These are phyloP conservation scores for Hemiprocne comata DNA, from an alignment of 2,113 vertebrate genomes.

Conservation along the genomic window DNA sequence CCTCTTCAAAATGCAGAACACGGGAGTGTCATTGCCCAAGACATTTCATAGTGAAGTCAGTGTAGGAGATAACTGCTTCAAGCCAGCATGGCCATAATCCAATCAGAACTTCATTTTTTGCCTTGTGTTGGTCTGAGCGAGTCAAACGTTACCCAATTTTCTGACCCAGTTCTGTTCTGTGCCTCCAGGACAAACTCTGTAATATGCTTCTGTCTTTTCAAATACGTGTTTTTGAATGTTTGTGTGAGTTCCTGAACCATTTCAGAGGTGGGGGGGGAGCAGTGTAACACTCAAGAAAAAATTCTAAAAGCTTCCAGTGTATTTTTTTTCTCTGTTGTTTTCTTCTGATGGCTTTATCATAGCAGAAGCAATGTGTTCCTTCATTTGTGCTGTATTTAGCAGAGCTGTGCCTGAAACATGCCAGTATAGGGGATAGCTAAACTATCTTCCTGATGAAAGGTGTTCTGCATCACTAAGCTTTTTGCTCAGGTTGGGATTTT, in stretches of 20 bases:
- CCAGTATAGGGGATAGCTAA: neutral
- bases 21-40: neutral
- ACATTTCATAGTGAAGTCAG: neutral
- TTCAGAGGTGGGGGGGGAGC: neutral
- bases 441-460: neutral
- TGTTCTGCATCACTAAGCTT: neutral
- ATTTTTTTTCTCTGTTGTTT: neutral
- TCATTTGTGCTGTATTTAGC: neutral
- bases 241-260: neutral
- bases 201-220: slow-evolving; percentile 1
- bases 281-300: neutral
- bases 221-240: neutral
- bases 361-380: neutral
- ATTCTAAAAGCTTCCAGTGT: neutral
- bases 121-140: slow-evolving; percentile 41
- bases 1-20: neutral
- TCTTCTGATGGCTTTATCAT: neutral
- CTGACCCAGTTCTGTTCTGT: slow-evolving; percentile 53
- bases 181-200: slow-evolving; percentile 35
- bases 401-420: neutral
- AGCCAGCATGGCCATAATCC: neutral
- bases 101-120: slow-evolving; percentile 42
- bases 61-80: neutral
- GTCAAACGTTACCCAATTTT: slow-evolving; percentile 45
- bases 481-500: neutral